Evolutionary conservation across 1,140 invertebrate genomes (phyloP).

Genomic region (Drosophila cardini): DNA sequence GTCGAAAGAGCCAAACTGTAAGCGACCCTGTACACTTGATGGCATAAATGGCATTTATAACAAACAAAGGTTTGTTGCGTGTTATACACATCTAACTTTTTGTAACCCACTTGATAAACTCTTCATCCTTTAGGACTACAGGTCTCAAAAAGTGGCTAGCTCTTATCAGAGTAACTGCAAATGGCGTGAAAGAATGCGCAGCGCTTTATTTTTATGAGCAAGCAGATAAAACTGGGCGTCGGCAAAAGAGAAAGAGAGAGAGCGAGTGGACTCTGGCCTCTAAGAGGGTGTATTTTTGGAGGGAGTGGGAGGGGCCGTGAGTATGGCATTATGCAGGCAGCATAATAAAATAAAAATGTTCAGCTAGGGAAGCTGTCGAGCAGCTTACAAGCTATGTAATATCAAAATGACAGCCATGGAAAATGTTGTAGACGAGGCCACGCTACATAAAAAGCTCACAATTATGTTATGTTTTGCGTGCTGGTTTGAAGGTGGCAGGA

Average conservation of each 20-base stretch:
- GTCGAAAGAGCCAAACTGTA: too few relatives aligned
- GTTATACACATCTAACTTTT: too few relatives aligned
- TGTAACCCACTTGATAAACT: too few relatives aligned
- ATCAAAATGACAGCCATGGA: conserved; percentile 76
- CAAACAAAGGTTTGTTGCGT: too few relatives aligned
- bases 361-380: conserved; percentile 44
- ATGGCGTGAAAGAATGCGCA: conserved; percentile 83
- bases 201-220: conserved; percentile 81
- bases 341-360: conserved; percentile 80
- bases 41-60: too few relatives aligned
- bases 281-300: neutral
- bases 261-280: conserved; percentile 3
- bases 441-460: conserved; percentile 77
- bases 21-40: too few relatives aligned
- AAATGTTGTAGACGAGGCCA: conserved; percentile 70
- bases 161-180: conserved; percentile 81
- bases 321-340: conserved; percentile 70
- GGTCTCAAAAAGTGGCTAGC: conserved; percentile 56
- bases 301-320: neutral
- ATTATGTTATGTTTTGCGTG: conserved; percentile 69
- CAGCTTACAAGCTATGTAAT: conserved; percentile 78
- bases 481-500: conserved; percentile 19
- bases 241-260: conserved; percentile 12
- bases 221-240: conserved; percentile 66
- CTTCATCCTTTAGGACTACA: too few relatives aligned